Conservation (phyloP, 1,140 invertebrate species). For the Drosophila miranda region DNA sequence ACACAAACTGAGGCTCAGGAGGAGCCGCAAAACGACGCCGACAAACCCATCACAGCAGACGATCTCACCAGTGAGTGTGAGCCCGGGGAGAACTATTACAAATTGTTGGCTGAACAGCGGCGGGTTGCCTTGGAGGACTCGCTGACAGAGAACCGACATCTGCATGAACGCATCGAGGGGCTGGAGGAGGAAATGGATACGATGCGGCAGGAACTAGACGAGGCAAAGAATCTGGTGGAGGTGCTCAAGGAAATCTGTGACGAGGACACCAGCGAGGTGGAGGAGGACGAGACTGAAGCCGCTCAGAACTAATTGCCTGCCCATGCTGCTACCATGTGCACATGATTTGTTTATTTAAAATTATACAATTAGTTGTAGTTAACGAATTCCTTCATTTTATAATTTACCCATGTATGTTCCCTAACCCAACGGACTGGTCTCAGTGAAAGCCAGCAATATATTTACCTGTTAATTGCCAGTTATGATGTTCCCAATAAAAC, state of each 20-base stretch:
- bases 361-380: slow-evolving; percentile 57
- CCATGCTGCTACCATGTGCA: slow-evolving; percentile 10
- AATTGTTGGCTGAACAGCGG: slow-evolving; percentile 85
- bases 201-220: slow-evolving; percentile 86
- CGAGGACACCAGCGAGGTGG: slow-evolving; percentile 64
- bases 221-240: slow-evolving; percentile 85
- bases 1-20: slow-evolving; percentile 59
- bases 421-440: slow-evolving; percentile 55
- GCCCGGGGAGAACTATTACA: slow-evolving; percentile 86
- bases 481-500: slow-evolving; percentile 57
- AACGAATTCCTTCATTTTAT: slow-evolving; percentile 22
- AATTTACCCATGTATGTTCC: slow-evolving; percentile 41
- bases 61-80: slow-evolving; percentile 85
- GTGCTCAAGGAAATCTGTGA: slow-evolving; percentile 84
- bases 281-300: slow-evolving; percentile 23
- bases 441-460: slow-evolving; percentile 56
- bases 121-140: slow-evolving; percentile 84
- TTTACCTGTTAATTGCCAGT: slow-evolving; percentile 57
- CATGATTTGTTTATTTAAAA: slow-evolving; percentile 38
- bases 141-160: slow-evolving; percentile 84
- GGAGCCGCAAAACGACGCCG: slow-evolving; percentile 17
- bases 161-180: slow-evolving; percentile 83
- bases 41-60: slow-evolving; percentile 72
- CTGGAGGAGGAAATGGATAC: slow-evolving; percentile 85
- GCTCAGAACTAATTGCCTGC: slow-evolving; percentile 27